phyloP scores from a whole-genome alignment of 2,888 invertebrate species.

The Terebella lapidaria region DNA sequence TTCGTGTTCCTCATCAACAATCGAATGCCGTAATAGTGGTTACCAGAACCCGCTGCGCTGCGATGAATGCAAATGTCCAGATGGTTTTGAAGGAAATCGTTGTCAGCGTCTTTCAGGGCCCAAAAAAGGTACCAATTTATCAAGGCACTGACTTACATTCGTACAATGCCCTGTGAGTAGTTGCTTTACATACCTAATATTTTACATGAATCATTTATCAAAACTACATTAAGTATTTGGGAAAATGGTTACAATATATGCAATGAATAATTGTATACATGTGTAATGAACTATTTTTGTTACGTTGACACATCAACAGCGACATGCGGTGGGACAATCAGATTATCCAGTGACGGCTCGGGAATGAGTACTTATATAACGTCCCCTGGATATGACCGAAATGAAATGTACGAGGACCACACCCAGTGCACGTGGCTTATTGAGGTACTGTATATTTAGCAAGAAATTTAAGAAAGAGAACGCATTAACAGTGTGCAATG shows the following conservation, averaged over 20 bases:
- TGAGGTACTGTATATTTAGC: not conserved
- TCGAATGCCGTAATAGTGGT: conserved; percentile 10
- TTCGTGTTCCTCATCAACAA: too few species aligned
- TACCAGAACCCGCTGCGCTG: conserved; percentile 20
- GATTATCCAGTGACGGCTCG: not conserved
- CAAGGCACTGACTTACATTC: too few species aligned
- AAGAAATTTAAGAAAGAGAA: too few species aligned
- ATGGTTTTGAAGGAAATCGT: conserved; percentile 14
- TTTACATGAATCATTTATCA: too few species aligned
- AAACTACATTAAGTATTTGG: too few species aligned
- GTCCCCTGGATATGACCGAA: not conserved
- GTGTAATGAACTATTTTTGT: too few species aligned
- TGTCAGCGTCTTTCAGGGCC: conserved; percentile 4
- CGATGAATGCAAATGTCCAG: conserved; percentile 18
- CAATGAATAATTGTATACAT: too few species aligned
- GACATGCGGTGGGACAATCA: not conserved
- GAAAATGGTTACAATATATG: too few species aligned
- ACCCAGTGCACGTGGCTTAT: not conserved
- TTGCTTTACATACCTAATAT: not conserved
- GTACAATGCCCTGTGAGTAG: not conserved
- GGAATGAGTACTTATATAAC: not conserved
- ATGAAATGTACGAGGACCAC: not conserved
- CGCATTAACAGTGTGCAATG: too few species aligned
- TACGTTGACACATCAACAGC: too few species aligned
- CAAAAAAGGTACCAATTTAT: conserved; percentile 1